Base-by-base conservation (phyloP, 1,140 invertebrate genomes). In the Drosophila repletoides region DNA sequence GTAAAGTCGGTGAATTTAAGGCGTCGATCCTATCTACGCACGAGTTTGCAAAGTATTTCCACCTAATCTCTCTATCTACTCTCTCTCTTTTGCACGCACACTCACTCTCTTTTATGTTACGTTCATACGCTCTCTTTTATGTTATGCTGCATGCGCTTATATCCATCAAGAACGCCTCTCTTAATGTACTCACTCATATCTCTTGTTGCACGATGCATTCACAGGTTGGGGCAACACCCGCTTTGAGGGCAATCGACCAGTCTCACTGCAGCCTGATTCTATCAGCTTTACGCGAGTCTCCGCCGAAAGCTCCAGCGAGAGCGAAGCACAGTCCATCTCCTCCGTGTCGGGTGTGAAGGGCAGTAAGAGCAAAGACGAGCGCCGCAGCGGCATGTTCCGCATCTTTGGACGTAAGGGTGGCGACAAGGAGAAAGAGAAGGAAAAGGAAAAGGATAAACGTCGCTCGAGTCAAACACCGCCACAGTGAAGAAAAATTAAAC, bases 231-330 rank as follows among this genome's bases (percentile, higher is more conserved):
- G 89, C 52, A 88, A 68, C 19, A 63, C 43, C 3, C 87, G 89
- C 55, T 89, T 88, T 29, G 89, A 90, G 43, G 56, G 80, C 49
- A 88, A 69, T 56, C 83, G 89, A 5, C 89, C 89, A 14, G 77
- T 90, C 15, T 90, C 89, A 6, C 64, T 87, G 49, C 88, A 89
- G 43, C 84, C 89, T 36, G 87, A 88, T 40, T 89, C 88, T n/a
- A 84, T 90, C 6, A 87, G 76, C 45, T 81, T 88, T 22, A 88
- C 83, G 19, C 74, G 89, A 12, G 80, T 79, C 2, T 90, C 89
- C 1, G 89, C 89, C 3, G 89, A 90, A 46, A 90, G 89, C 28
- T 90, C 89, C 14, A 90, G 89, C 61, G 89, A 90, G 58, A 90
- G 89, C 48, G 89, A 90, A 68, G 89, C 89, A 4, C 89, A 89